Evolutionary conservation across 2,888 invertebrate genomes (phyloP).

Genomic region (Endotricha flammealis): DNA sequence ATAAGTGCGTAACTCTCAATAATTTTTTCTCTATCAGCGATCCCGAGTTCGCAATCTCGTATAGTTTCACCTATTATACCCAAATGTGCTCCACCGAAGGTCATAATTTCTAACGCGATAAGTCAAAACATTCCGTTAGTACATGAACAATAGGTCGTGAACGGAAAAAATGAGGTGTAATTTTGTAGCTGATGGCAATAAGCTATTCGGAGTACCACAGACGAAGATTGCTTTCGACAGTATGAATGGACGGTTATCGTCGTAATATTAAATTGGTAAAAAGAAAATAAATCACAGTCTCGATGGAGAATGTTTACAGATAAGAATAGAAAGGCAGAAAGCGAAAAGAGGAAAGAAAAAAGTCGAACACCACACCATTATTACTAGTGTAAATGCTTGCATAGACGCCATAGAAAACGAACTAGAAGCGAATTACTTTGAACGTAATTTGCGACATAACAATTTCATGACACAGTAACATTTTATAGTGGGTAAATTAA

Average conservation of each 20-base stretch:
- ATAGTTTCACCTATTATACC: constrained; percentile 47
- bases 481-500: too few relatives aligned
- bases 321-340: constrained; percentile 34
- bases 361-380: constrained; percentile 1
- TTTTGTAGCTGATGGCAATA: constrained; percentile 27
- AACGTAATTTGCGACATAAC: neutral
- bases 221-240: constrained; percentile 32
- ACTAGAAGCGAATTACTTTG: neutral
- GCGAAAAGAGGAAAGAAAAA: constrained; percentile 16
- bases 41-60: constrained; percentile 25
- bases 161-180: constrained; percentile 50
- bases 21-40: neutral
- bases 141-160: constrained; percentile 49
- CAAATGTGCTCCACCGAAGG: constrained; percentile 35
- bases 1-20: too few relatives aligned
- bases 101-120: constrained; percentile 57
- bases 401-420: constrained; percentile 5
- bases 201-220: constrained; percentile 22
- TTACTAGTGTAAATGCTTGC: constrained; percentile 3
- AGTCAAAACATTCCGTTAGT: constrained; percentile 38
- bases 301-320: constrained; percentile 25
- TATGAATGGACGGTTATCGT: constrained; percentile 21
- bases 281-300: constrained; percentile 32
- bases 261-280: constrained; percentile 30
- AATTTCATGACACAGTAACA: neutral